phyloP scores from a whole-genome alignment of 2,797 vertebrate genomes.

The Sibirionetta formosa region DNA sequence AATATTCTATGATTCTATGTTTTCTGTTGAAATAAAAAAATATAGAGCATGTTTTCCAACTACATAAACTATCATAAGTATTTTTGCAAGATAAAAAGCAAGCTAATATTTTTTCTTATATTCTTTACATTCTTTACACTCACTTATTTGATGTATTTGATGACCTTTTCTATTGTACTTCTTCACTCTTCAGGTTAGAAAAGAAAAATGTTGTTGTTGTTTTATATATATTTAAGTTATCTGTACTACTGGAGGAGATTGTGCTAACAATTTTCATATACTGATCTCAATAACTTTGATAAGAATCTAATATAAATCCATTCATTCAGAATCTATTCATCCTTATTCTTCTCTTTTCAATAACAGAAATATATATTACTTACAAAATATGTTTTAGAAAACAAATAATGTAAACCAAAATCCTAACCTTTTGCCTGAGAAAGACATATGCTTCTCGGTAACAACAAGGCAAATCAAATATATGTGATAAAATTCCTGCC shows the following conservation, averaged over 20 bases:
- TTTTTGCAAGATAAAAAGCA: not conserved
- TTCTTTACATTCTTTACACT: not conserved
- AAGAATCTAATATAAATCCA: not conserved
- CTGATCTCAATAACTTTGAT: not conserved
- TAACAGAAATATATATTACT: not conserved
- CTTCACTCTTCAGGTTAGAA: not conserved
- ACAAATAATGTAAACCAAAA: not conserved
- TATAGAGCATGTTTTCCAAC: not conserved
- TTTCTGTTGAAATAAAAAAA: slow-evolving; percentile 31
- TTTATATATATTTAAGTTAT: not conserved
- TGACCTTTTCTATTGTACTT: not conserved
- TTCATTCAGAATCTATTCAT: not conserved
- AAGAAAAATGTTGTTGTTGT: not conserved
- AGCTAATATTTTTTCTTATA: not conserved
- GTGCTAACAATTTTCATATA: not conserved
- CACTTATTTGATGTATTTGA: not conserved
- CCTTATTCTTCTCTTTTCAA: not conserved
- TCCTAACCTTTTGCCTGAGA: not conserved
- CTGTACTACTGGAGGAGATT: not conserved
- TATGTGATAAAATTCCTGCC: not conserved
- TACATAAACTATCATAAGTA: slow-evolving; percentile 21
- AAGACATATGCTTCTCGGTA: not conserved
- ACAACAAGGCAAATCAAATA: not conserved
- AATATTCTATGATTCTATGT: not conserved
- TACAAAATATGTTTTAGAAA: not conserved